Conservation (phyloP, 1,140 invertebrate species). For the Zelostemma sp. region DNA sequence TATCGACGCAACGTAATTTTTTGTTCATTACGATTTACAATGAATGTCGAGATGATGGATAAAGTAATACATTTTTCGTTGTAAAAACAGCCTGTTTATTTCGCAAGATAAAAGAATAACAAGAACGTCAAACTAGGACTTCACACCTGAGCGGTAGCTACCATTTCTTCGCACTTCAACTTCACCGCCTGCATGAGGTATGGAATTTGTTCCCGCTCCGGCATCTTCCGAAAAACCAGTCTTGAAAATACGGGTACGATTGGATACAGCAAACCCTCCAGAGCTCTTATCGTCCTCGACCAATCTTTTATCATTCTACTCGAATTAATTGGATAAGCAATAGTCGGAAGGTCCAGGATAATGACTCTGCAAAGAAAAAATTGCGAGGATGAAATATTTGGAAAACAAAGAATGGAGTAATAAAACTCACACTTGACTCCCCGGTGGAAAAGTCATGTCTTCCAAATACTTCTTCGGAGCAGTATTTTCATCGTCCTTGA, state of each 20-base stretch:
- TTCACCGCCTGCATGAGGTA: background rate
- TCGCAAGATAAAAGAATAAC: too few relatives aligned
- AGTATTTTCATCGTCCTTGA: background rate
- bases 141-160: too few relatives aligned
- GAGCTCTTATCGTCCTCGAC: background rate
- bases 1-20: too few relatives aligned
- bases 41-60: too few relatives aligned
- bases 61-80: too few relatives aligned
- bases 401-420: background rate
- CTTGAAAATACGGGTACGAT: background rate
- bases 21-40: too few relatives aligned
- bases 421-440: conserved; percentile 65
- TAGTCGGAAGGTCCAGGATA: background rate
- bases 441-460: conserved; percentile 35
- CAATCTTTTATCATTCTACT: background rate
- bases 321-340: background rate
- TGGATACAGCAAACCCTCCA: background rate
- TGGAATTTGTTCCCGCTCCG: background rate
- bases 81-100: too few relatives aligned
- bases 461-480: background rate
- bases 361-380: background rate
- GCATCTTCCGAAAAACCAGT: background rate
- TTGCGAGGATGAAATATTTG: background rate
- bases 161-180: background rate
- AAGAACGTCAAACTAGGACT: too few relatives aligned